Base-by-base conservation (phyloP, 2,888 invertebrate species). In the Limenitis camilla region DNA sequence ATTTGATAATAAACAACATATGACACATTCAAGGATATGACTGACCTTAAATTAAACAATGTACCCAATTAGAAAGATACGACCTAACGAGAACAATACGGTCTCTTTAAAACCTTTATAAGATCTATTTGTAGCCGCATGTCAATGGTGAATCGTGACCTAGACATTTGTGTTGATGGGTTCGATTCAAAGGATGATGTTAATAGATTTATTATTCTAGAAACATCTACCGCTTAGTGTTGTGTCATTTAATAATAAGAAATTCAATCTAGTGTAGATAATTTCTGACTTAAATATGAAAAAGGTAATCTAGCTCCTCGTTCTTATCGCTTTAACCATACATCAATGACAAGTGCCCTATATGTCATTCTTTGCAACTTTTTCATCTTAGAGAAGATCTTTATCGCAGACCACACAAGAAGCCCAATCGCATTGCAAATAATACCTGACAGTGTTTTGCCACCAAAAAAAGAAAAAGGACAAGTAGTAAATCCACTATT, bases 101-200 rank as follows among this genome's bases (percentile, higher is more conserved):
- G 30, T 45, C 30, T 45, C 30, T 10, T n/a, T 30, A 52, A 54
- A 52, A 52, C 46, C 60, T 19, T 45, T 45, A 9, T 29, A 9
- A 4, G 5, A 36, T 45, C 30, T 45, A 29, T 10, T n/a, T 11
- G 52, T 55, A 52, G 50, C 46, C 60, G 64, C 74, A 74, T 76
- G 77, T 63, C 47, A 60, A 41, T 62, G 76, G 74, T 79, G 81
- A 61, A 42, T 63, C 76, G 74, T 81, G 81, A 78, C 80, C 81
- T 79, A 80, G 78, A 72, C 76, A 80, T 81, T 81, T 78, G 61
- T 35, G 19, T 38, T 53, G 44, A 35, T 44, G 35, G 31, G 8
- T 35, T 45, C 11, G 35, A 51, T 27, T 10, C 28, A 19, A 19
- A 19, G 19, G 19, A 19, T 19, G 19, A 19, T 19, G 19, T 19